Evolutionary conservation across 2,797 vertebrate species (phyloP), one percentile per base, ranked within the genome.

Genomic region (Pempheris klunzingeri): DNA sequence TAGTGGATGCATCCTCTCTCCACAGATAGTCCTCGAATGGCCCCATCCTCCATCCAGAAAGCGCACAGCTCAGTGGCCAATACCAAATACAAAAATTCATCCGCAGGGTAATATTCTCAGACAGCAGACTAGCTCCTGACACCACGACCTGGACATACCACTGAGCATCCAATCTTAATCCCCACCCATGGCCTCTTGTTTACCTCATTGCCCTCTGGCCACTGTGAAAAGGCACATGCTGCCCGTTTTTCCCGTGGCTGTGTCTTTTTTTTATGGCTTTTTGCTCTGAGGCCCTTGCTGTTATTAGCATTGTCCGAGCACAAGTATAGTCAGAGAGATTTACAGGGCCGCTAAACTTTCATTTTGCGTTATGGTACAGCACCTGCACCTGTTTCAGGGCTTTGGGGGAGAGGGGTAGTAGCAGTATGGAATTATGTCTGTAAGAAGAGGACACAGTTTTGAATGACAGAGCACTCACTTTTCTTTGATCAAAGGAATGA

Each of bases 81-180:
- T 77, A 72, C 71, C 84, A 75, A 53, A 64, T 26, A 50, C 75
- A 80, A 58, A 78, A 81, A 65, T 41, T 49, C 64, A 82, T 86
- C 43, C 38, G 0, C 24, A 54, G 87, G 74, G 82, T 91, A 91
- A 93, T 93, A 89, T 89, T 94, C 83, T 85, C 84, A 73, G 75
- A 81, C 89, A 84, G 85, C 78, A 75, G 61, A 84, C 80, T 81
- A 71, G 77, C 73, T 74, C 80, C 87, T 70, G 86, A 87, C 71
- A 80, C 70, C 4, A 32, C 50, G 75, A 86, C 83, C 85, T 13
- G 8, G 32, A 79, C 69, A 64, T 74, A 87, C 87, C 82, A 69
- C 79, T 28, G 80, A 76, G 53, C 71, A 71, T 84, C 75, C 79
- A 57, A 87, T 87, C 82, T 86, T 87, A 90, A 90, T 90, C 88